phyloP scores from a whole-genome alignment of 2,888 invertebrate genomes.

The Diarsia mendica region DNA sequence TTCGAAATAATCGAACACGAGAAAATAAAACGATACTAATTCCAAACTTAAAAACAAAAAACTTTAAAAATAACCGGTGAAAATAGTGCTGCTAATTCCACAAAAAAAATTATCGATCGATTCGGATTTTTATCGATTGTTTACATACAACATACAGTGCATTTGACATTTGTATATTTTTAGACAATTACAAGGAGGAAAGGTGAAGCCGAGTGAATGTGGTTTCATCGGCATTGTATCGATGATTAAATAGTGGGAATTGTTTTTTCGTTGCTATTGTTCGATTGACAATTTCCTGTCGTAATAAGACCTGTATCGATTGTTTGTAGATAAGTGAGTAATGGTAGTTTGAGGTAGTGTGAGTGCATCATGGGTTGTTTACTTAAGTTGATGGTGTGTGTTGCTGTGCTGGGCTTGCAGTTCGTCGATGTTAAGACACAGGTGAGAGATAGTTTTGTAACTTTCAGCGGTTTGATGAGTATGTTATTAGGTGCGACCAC shows the following conservation, averaged over 20 bases:
- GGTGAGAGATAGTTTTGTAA: conserved; percentile 69
- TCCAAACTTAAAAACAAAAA: conserved; percentile 8
- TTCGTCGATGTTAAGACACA: conserved; percentile 70
- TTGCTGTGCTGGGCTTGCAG: conserved; percentile 70
- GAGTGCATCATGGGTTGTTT: conserved; percentile 75
- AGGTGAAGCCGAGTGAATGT: conserved; percentile 65
- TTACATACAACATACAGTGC: conserved; percentile 28
- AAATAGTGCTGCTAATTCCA: conserved; percentile 33
- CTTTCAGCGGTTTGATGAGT: conserved; percentile 26
- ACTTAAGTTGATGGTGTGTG: conserved; percentile 75
- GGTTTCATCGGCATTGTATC: conserved; percentile 60
- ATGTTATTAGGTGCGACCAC: conserved; percentile 4
- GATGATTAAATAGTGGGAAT: conserved; percentile 60
- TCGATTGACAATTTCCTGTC: conserved; percentile 51
- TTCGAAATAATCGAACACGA: conserved; percentile 67
- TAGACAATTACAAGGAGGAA: conserved; percentile 58
- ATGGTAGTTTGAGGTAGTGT: conserved; percentile 67
- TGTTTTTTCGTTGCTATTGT: conserved; percentile 58
- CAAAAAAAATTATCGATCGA: conserved; percentile 26
- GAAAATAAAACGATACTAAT: conserved; percentile 55
- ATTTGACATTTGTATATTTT: conserved; percentile 55
- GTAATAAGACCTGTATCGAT: conserved; percentile 52
- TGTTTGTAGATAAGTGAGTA: conserved; percentile 56
- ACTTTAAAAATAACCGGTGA: conserved; percentile 9
- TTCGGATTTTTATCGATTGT: conserved; percentile 44